These are phyloP conservation scores for Ophioninae sp. DNA, from an alignment of 2,888 invertebrate species.

Conservation along the genomic window DNA sequence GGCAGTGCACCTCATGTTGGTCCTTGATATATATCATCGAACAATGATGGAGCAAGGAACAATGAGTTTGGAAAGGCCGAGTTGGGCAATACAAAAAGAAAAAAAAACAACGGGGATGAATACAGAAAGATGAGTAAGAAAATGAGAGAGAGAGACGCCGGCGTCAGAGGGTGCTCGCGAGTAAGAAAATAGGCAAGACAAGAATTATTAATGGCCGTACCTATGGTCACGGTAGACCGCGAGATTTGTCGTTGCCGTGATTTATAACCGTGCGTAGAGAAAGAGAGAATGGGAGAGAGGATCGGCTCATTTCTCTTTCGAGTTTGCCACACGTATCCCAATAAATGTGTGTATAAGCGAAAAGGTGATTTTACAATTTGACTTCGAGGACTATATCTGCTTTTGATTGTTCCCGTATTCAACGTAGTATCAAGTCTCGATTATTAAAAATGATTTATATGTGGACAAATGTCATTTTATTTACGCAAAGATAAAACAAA, in stretches of 20 bases:
- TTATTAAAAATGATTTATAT: too few species aligned
- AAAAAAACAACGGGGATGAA: not conserved
- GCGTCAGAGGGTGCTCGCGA: slow-evolving; percentile 55
- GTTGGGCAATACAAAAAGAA: slow-evolving; percentile 30
- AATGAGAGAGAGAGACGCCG: slow-evolving; percentile 46
- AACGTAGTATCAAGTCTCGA: too few species aligned
- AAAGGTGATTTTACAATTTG: too few species aligned
- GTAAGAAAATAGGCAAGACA: slow-evolving; percentile 53
- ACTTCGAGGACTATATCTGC: too few species aligned
- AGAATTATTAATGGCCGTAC: slow-evolving; percentile 53
- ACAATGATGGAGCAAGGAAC: slow-evolving; percentile 14
- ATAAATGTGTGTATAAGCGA: too few species aligned
- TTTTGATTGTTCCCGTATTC: too few species aligned
- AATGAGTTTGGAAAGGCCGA: slow-evolving; percentile 23
- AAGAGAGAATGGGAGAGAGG: not conserved
- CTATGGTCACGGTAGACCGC: slow-evolving; percentile 60
- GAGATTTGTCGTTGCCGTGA: slow-evolving; percentile 64
- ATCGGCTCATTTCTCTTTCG: not conserved
- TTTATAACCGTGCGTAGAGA: slow-evolving; percentile 49
- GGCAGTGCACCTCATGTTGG: too few species aligned
- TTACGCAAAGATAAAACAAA: too few species aligned
- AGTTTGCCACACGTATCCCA: slow-evolving; percentile 3
- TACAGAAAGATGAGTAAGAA: slow-evolving; percentile 34
- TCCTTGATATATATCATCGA: slow-evolving; percentile 1
- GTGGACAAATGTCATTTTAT: too few species aligned